phyloP scores from a whole-genome alignment of 2,797 vertebrate species.

The Myotis findleyi region DNA sequence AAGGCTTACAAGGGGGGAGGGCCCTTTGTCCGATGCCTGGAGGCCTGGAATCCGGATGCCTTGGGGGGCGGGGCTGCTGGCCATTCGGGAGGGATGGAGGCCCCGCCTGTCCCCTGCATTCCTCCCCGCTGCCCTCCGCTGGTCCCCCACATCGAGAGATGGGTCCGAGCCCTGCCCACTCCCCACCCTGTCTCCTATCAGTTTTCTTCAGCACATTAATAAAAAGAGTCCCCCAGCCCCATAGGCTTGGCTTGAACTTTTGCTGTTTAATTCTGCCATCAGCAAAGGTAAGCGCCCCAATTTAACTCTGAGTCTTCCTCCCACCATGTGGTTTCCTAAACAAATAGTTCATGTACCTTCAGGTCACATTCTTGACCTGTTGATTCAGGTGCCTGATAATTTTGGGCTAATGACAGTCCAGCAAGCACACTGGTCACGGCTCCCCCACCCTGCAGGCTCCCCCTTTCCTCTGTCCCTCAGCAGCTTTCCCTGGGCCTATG shows the following conservation, averaged over 20 bases:
- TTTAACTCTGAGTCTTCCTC: constrained; percentile 40
- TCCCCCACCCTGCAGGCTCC: neutral
- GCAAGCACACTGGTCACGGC: neutral
- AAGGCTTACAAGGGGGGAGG: constrained; percentile 71
- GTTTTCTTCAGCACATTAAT: neutral
- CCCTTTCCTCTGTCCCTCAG: neutral
- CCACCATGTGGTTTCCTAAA: constrained; percentile 65
- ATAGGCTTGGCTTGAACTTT: neutral
- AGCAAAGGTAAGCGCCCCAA: constrained; percentile 56
- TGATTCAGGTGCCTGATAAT: constrained; percentile 74
- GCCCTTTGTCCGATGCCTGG: constrained; percentile 71
- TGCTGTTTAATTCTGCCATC: neutral
- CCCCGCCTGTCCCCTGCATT: neutral
- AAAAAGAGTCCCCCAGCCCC: constrained; percentile 11
- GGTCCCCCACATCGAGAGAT: neutral
- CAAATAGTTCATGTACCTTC: constrained; percentile 14
- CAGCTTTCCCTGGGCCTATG: neutral
- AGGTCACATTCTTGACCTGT: constrained; percentile 74
- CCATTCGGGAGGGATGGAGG: constrained; percentile 74
- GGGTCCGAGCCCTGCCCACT: neutral
- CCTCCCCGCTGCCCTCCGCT: neutral
- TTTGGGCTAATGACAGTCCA: constrained; percentile 35
- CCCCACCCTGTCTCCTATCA: neutral
- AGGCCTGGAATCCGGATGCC: constrained; percentile 84
- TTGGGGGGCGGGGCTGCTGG: constrained; percentile 49